These are phyloP conservation scores for Drepanosiphum platanoidis DNA, from an alignment of 2,888 invertebrate species.

Conservation along the genomic window DNA sequence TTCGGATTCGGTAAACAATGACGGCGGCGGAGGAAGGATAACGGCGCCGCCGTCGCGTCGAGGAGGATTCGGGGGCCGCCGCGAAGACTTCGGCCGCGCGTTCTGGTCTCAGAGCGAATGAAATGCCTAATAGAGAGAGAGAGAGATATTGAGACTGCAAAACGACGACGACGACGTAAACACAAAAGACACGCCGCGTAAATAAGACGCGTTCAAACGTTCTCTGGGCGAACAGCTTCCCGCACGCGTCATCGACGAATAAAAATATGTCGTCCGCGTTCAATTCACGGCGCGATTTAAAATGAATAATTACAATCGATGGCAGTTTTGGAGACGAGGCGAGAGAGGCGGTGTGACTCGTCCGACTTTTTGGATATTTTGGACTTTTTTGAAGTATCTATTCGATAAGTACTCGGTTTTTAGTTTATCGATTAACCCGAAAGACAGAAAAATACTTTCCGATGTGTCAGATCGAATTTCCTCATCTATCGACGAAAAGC, in stretches of 20 bases:
- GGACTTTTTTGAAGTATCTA: too few relatives aligned
- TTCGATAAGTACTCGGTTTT: too few relatives aligned
- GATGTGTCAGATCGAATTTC: too few relatives aligned
- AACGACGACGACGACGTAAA: too few relatives aligned
- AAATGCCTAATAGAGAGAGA: conserved; percentile 30
- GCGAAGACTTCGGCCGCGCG: background rate
- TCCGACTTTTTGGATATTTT: too few relatives aligned
- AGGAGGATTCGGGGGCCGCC: background rate
- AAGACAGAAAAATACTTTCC: too few relatives aligned
- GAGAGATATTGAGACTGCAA: background rate
- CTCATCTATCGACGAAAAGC: too few relatives aligned
- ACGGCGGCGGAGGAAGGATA: background rate
- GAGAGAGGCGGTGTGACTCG: too few relatives aligned
- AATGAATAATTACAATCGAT: too few relatives aligned
- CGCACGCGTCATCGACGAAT: background rate
- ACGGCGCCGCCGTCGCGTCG: background rate
- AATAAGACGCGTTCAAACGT: conserved; percentile 17
- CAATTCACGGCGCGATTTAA: background rate
- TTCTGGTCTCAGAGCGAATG: conserved; percentile 10
- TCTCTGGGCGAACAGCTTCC: background rate
- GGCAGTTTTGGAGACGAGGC: too few relatives aligned
- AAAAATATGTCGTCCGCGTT: background rate
- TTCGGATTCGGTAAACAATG: conserved; percentile 47
- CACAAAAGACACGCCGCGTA: background rate
- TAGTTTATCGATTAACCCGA: too few relatives aligned